Conservation (phyloP, 2,888 invertebrate genomes). For the Lasioglossum oenotherae region DNA sequence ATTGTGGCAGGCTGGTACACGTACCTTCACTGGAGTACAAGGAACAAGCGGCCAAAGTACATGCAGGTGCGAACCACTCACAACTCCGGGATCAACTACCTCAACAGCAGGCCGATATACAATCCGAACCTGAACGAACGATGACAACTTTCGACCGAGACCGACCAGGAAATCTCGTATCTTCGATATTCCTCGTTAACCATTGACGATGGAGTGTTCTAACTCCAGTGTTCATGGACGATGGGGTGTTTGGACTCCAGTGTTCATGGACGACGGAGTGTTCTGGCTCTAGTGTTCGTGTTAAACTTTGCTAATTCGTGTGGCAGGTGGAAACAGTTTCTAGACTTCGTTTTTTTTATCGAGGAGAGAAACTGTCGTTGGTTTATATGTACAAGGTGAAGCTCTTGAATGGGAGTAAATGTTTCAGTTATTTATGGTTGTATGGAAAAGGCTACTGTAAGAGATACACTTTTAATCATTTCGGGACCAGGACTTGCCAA, state of each 20-base stretch:
- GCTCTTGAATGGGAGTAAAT: neutral
- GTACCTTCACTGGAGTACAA: slow-evolving; percentile 79
- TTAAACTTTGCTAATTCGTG: neutral
- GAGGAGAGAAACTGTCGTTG: neutral
- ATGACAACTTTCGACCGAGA: slow-evolving; percentile 51
- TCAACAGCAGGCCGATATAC: slow-evolving; percentile 58
- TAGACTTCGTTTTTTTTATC: neutral
- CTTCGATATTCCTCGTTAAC: slow-evolving; percentile 54
- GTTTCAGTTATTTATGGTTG: neutral
- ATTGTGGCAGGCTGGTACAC: slow-evolving; percentile 77
- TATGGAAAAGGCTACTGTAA: neutral
- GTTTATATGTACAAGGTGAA: neutral
- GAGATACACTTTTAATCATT: neutral
- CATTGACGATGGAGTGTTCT: slow-evolving; percentile 35
- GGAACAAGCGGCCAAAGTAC: slow-evolving; percentile 76
- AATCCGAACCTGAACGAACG: slow-evolving; percentile 62
- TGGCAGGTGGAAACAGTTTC: neutral
- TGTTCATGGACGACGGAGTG: slow-evolving; percentile 23
- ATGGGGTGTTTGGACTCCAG: no score
- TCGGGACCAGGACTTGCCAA: neutral
- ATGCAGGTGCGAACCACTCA: slow-evolving; percentile 75
- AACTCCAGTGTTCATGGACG: neutral
- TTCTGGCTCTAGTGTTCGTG: slow-evolving; percentile 1
- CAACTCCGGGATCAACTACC: slow-evolving; percentile 34
- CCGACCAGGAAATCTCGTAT: slow-evolving; percentile 41